Conservation (phyloP, 2,888 invertebrate species). For the Nemapogon koenigi region DNA sequence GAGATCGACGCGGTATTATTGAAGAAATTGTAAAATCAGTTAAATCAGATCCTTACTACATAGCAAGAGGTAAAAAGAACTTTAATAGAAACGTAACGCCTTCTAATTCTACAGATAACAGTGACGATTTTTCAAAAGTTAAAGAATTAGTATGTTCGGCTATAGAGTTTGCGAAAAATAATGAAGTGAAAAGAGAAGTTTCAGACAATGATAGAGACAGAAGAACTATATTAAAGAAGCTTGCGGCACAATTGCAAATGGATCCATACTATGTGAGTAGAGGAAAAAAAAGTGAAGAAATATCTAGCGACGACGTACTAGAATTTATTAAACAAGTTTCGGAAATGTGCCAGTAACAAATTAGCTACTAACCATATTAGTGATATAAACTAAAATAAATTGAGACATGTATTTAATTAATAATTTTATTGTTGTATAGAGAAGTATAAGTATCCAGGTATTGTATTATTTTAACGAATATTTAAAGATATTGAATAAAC, state of each 20-base stretch:
- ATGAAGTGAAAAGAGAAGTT: conserved; percentile 36
- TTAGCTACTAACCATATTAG: background rate
- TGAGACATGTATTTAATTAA: background rate
- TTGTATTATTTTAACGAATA: too few relatives aligned
- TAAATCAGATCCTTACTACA: conserved; percentile 56
- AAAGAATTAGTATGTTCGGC: conserved; percentile 45
- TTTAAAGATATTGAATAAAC: too few relatives aligned
- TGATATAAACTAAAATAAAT: background rate
- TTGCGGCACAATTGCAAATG: conserved; percentile 45
- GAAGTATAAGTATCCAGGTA: too few relatives aligned
- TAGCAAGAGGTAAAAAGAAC: conserved; percentile 59
- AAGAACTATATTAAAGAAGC: conserved; percentile 42
- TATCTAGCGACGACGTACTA: conserved; percentile 25
- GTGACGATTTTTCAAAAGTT: conserved; percentile 29
- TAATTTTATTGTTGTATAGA: too few relatives aligned
- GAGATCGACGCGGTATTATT: conserved; percentile 38
- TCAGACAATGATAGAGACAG: conserved; percentile 41
- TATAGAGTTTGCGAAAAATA: conserved; percentile 29
- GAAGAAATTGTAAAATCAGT: conserved; percentile 54
- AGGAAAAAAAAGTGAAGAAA: conserved; percentile 37
- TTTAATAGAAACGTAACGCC: conserved; percentile 18
- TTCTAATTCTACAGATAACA: conserved; percentile 21
- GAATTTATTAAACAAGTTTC: conserved; percentile 37
- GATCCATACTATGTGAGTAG: conserved; percentile 55
- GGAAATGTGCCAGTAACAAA: conserved; percentile 32